Evolutionary conservation across 2,888 invertebrate species (phyloP).

Genomic region (Drosophila paracracens): DNA sequence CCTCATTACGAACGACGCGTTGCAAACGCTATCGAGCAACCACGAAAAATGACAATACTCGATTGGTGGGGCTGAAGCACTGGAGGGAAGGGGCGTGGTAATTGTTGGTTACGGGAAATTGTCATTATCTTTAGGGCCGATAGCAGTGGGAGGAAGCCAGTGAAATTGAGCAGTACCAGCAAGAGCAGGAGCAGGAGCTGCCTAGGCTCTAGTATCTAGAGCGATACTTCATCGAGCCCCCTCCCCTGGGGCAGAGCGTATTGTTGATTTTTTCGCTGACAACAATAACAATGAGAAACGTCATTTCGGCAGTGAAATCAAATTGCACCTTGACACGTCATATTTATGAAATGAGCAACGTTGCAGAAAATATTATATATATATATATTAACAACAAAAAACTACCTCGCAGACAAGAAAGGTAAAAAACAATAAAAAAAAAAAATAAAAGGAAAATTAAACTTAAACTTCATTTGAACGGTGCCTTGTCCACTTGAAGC

Average conservation of each 20-base stretch:
- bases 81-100: not conserved
- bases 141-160: slow-evolving; percentile 27
- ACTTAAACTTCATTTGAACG: slow-evolving; percentile 9
- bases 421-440: not conserved
- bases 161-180: slow-evolving; percentile 14
- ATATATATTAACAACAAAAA: not conserved
- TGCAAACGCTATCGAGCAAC: slow-evolving; percentile 66
- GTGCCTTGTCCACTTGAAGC: slow-evolving; percentile 63
- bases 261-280: slow-evolving; percentile 44
- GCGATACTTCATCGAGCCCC: slow-evolving; percentile 34
- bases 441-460: slow-evolving; percentile 61
- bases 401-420: not conserved
- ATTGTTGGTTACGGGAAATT: slow-evolving; percentile 57
- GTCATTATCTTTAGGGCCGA: slow-evolving; percentile 67
- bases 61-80: slow-evolving; percentile 3
- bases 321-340: slow-evolving; percentile 80
- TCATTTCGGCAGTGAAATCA: slow-evolving; percentile 46
- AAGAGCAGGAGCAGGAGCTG: slow-evolving; percentile 43
- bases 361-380: slow-evolving; percentile 75
- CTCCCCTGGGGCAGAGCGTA: not conserved
- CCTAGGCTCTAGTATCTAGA: slow-evolving; percentile 20
- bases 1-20: slow-evolving; percentile 83
- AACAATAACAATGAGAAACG: slow-evolving; percentile 36
- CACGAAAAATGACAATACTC: slow-evolving; percentile 62
- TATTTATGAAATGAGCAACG: slow-evolving; percentile 79